phyloP scores from a whole-genome alignment of 2,797 vertebrate species.

The Anisognathus igniventris region DNA sequence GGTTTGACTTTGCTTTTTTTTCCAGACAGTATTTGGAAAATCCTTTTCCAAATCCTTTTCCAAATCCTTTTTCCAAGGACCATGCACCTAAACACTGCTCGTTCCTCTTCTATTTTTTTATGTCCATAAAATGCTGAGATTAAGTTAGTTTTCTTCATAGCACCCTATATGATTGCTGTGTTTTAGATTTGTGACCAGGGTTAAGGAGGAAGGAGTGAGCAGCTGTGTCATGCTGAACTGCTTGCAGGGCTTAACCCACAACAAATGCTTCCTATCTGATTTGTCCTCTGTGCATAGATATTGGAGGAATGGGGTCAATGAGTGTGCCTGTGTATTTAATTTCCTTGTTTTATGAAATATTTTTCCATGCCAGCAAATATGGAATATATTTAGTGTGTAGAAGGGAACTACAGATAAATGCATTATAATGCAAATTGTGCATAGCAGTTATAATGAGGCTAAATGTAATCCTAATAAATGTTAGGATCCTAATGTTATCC shows the following conservation, averaged over 20 bases:
- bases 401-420: not conserved
- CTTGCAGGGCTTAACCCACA: not conserved
- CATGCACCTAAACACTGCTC: not conserved
- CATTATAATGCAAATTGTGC: not conserved
- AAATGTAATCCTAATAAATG: not conserved
- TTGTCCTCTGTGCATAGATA: not conserved
- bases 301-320: not conserved
- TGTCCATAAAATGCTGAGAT: not conserved
- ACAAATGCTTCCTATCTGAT: not conserved
- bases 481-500: too few species aligned
- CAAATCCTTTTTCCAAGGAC: too few species aligned
- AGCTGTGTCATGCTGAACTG: not conserved
- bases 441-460: not conserved
- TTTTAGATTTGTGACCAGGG: not conserved
- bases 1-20: not conserved
- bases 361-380: not conserved
- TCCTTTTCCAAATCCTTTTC: too few species aligned
- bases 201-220: not conserved
- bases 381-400: not conserved
- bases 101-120: not conserved
- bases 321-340: not conserved
- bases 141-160: not conserved
- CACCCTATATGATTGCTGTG: not conserved
- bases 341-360: not conserved
- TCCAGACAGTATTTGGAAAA: not conserved